Base-by-base conservation (phyloP, 2,797 vertebrate species). In the Garrulus glandarius region DNA sequence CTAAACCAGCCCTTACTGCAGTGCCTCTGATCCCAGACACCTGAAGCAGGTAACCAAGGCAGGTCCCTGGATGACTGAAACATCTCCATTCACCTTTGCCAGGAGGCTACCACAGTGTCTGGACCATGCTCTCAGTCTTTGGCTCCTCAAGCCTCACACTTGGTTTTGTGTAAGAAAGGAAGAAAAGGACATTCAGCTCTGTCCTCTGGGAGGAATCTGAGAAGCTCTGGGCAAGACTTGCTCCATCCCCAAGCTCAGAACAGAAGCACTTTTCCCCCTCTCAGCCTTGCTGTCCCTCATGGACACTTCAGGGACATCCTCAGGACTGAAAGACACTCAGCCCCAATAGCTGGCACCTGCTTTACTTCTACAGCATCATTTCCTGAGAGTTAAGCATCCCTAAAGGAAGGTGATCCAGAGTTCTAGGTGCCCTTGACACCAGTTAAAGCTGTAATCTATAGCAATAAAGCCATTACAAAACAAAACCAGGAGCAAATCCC, bases 331-430 rank as follows among this genome's bases (percentile, higher is more conserved):
- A 92, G 86, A 29, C 60, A 47, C 57, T 77, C 71, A 71, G 49
- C 19, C 47, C 63, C 36, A 9, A 13, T 9, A 49, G 84, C 1
- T 97, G 83, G 72, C 82, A 92, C 86, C 36, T 0, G 1, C 71
- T 89, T 86, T 59, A 59, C 68, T 92, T 63, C 86, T 49, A 87
- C 59, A 74, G 77, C 70, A 79, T 83, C 32, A 83, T 89, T 95
- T 96, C 22, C 75, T 77, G 63, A 86, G 72, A 84, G 72, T 87
- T 68, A 72, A 93, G 50, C 57, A 67, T 76, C 75, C 60, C 87
- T 71, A 87, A 89, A 76, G 57, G 64, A 95, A 96, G 65, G 94
- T 89, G 91, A 93, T 85, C 75, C 83, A 89, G 91, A 91, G 70
- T 41, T 89, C 57, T 32, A 80, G 82, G 85, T 95, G 88, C 69